phyloP scores from a whole-genome alignment of 2,113 vertebrate genomes.

The Nibea albiflora region DNA sequence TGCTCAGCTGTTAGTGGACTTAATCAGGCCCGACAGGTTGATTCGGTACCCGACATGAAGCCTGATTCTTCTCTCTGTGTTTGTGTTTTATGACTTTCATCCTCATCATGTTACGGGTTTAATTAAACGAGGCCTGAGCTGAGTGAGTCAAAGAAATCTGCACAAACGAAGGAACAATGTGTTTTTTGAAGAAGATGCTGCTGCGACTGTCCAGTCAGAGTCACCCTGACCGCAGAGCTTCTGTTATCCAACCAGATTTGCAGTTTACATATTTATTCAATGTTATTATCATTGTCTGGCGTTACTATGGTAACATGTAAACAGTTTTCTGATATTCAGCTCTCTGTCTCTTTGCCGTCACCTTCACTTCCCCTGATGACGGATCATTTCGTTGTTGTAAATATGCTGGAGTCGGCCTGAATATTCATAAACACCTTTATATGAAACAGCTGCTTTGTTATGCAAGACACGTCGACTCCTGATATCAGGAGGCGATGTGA shows the following conservation, averaged over 20 bases:
- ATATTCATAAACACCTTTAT: background rate
- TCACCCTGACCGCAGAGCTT: background rate
- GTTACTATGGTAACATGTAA: too few species aligned
- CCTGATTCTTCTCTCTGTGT: background rate
- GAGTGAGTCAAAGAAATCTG: background rate
- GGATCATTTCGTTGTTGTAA: background rate
- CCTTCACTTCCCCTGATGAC: constrained; percentile 10
- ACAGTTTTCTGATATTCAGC: background rate
- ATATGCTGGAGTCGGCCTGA: background rate
- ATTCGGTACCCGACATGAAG: background rate
- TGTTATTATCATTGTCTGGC: background rate
- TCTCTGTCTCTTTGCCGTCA: background rate
- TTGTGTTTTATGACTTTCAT: background rate
- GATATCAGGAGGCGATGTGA: background rate
- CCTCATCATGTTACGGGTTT: background rate
- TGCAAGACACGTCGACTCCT: background rate
- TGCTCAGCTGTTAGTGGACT: background rate
- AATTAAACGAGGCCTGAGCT: background rate
- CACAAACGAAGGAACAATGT: background rate
- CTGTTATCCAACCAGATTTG: too few species aligned
- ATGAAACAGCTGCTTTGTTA: background rate
- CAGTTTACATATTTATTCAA: background rate
- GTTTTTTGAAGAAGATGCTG: background rate
- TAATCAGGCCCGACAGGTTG: background rate
- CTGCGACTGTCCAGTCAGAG: background rate